A percentile compares a stretch with the other conserved stretches of the same genome.
These are phyloP conservation scores for Ophion obscuratus DNA, from an alignment of 2,888 invertebrate species.

Conservation along the genomic window DNA sequence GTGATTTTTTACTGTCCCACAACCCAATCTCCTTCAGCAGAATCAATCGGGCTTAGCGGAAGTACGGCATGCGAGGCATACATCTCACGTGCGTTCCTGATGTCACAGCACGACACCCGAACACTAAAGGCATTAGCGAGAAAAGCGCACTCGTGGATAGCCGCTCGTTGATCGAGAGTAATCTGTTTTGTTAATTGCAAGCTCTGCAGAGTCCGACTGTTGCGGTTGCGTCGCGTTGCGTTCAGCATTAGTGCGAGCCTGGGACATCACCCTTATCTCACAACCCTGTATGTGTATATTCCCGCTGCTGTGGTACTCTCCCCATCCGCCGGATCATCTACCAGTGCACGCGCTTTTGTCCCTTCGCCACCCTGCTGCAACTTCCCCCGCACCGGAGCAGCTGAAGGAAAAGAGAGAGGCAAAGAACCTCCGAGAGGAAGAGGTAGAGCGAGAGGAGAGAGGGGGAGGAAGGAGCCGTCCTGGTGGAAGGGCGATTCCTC, in stretches of 20 bases:
- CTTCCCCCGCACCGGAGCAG: constrained; percentile 60
- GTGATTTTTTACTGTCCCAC: background rate
- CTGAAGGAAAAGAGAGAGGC: constrained; percentile 52
- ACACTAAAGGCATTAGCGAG: background rate
- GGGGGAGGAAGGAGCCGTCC: constrained; percentile 16
- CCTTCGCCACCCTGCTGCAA: constrained; percentile 54
- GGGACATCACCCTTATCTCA: constrained; percentile 61
- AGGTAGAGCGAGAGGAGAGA: constrained; percentile 50
- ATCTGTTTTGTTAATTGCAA: constrained; percentile 83
- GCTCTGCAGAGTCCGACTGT: constrained; percentile 80
- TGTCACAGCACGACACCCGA: constrained; percentile 4
- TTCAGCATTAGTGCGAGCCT: constrained; percentile 75
- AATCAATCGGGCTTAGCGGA: background rate
- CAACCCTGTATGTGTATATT: constrained; percentile 38
- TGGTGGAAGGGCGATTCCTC: constrained; percentile 76
- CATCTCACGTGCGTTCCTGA: constrained; percentile 21
- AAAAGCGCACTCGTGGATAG: constrained; percentile 68
- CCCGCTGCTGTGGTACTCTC: constrained; percentile 44
- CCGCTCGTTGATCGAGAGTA: constrained; percentile 81
- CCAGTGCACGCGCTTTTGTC: constrained; percentile 33
- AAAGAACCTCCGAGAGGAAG: background rate
- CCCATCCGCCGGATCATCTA: constrained; percentile 38
- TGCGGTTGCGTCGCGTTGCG: constrained; percentile 77
- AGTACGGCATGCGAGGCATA: background rate
- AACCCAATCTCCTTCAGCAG: background rate